Conservation (phyloP, 1,140 invertebrate species). For the Venustaconcha ellipsiformis region DNA sequence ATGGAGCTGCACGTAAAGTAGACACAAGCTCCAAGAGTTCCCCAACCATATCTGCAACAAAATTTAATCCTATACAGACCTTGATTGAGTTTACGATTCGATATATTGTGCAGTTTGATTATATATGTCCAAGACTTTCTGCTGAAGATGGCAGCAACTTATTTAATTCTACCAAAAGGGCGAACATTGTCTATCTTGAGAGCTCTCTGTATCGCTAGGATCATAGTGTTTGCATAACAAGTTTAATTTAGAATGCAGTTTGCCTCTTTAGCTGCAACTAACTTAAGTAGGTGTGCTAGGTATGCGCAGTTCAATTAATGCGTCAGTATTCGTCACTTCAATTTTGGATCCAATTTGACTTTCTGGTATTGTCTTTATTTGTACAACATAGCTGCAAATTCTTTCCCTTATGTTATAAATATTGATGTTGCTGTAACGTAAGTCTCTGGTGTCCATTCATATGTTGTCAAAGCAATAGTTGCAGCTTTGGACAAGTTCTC, state of each 20-base stretch:
- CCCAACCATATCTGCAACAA: slow-evolving; percentile 12
- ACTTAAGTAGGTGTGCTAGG: neutral
- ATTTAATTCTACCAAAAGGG: slow-evolving; percentile 9
- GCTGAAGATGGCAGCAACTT: slow-evolving; percentile 16
- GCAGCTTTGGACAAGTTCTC: too few relatives aligned
- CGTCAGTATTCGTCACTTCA: slow-evolving; percentile 3
- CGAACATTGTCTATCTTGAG: neutral
- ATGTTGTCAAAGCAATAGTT: slow-evolving; percentile 1
- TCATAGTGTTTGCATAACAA: slow-evolving; percentile 17
- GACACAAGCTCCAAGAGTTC: slow-evolving; percentile 2
- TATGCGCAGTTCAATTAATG: slow-evolving; percentile 7
- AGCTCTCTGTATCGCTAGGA: slow-evolving; percentile 19
- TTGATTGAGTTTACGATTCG: slow-evolving; percentile 3
- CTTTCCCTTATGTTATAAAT: slow-evolving; percentile 5
- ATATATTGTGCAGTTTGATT: slow-evolving; percentile 4
- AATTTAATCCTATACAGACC: slow-evolving; percentile 17
- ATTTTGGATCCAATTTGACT: slow-evolving; percentile 13
- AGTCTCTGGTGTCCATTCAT: slow-evolving; percentile 6
- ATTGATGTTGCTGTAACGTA: slow-evolving; percentile 11
- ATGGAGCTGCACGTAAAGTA: slow-evolving; percentile 7
- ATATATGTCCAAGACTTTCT: neutral
- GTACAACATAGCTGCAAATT: slow-evolving; percentile 7
- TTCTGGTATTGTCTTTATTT: slow-evolving; percentile 5
- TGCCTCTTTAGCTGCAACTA: neutral
- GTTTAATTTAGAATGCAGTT: neutral